phyloP scores from a whole-genome alignment of 2,113 vertebrate genomes.

The Centrocercus urophasianus region DNA sequence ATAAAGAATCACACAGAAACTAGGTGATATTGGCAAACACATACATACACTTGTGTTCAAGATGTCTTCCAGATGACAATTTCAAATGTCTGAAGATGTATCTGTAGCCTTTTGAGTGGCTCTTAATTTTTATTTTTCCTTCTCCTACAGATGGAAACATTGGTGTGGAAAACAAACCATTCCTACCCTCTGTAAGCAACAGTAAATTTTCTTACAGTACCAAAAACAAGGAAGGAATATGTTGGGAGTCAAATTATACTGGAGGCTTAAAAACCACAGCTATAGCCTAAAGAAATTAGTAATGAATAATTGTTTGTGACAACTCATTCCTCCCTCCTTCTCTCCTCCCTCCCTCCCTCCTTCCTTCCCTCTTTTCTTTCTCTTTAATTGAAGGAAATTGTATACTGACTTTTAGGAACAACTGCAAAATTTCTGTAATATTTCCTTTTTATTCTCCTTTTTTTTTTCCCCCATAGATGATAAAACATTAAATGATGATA shows the following conservation, averaged over 20 bases:
- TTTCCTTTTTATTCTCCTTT: background rate
- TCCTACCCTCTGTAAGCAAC: background rate
- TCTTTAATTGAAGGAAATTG: background rate
- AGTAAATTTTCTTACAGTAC: background rate
- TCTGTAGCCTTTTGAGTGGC: background rate
- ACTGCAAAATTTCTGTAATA: background rate
- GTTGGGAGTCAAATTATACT: background rate
- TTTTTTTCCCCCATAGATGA: too few species aligned
- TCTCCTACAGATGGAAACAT: background rate
- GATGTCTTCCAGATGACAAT: background rate
- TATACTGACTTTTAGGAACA: background rate
- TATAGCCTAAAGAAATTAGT: background rate
- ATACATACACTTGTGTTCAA: background rate
- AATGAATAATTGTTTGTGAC: background rate
- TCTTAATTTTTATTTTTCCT: background rate
- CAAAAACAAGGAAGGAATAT: background rate
- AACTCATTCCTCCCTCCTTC: background rate
- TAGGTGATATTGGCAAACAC: background rate
- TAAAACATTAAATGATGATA: background rate
- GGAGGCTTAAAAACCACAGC: background rate
- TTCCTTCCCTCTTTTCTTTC: background rate
- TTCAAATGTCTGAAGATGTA: background rate
- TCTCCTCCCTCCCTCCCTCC: too few species aligned
- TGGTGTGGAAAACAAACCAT: background rate
- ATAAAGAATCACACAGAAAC: background rate